Evolutionary conservation across 2,888 invertebrate species (phyloP).

Genomic region (Nomada fucata): DNA sequence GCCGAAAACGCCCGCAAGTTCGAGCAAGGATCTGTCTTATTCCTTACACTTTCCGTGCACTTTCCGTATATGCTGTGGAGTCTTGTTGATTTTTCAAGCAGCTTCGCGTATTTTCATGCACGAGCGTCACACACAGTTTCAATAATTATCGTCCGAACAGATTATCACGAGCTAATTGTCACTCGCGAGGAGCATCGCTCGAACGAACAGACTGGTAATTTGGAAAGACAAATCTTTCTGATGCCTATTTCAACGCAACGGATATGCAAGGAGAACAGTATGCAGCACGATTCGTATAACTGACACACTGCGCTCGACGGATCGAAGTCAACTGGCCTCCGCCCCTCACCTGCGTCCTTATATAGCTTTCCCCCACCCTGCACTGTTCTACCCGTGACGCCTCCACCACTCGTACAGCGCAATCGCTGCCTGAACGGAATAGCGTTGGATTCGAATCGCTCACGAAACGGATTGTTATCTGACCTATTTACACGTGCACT

Average conservation of each 20-base stretch:
- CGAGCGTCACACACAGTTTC: slow-evolving; percentile 45
- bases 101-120: slow-evolving; percentile 19
- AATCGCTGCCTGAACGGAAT: slow-evolving; percentile 77
- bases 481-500: slow-evolving; percentile 40
- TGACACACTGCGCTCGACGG: slow-evolving; percentile 54
- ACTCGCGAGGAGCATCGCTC: slow-evolving; percentile 49
- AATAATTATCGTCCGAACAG: background rate
- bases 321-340: slow-evolving; percentile 81
- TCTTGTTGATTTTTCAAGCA: background rate
- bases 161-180: slow-evolving; percentile 47
- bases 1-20: background rate
- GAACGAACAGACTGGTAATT: slow-evolving; percentile 6
- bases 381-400: slow-evolving; percentile 65
- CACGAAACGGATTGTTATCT: slow-evolving; percentile 52
- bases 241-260: slow-evolving; percentile 21
- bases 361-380: slow-evolving; percentile 76
- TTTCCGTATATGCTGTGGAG: background rate
- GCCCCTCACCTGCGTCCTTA: slow-evolving; percentile 81
- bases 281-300: background rate
- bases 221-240: background rate
- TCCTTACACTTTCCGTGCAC: slow-evolving; percentile 18
- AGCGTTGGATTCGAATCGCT: slow-evolving; percentile 64
- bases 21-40: background rate
- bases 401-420: slow-evolving; percentile 73
- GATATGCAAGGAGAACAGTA: slow-evolving; percentile 19